phyloP scores from a whole-genome alignment of 2,113 vertebrate species.

The Colistium nudipinnis region DNA sequence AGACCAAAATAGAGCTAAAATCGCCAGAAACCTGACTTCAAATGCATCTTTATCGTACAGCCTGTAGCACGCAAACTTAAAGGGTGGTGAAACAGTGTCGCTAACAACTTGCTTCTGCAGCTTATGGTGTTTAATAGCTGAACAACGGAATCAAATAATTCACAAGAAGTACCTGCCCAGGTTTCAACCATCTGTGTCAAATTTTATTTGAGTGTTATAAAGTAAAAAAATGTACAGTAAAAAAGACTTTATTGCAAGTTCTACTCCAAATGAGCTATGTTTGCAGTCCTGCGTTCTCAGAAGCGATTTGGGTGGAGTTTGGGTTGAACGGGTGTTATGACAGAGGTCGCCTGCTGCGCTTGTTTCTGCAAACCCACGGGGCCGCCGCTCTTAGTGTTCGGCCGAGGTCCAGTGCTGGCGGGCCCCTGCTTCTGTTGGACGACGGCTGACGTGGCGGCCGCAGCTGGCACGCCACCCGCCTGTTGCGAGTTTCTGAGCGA shows the following conservation, averaged over 20 bases:
- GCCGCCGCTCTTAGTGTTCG: neutral
- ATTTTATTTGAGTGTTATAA: constrained; percentile 18
- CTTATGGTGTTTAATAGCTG: neutral
- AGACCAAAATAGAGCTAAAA: too few relatives aligned
- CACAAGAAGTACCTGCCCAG: neutral
- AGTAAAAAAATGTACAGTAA: neutral
- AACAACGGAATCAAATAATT: neutral
- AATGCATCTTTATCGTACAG: too few relatives aligned
- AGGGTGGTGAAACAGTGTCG: neutral
- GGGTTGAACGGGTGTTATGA: constrained; percentile 15
- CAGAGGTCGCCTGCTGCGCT: neutral
- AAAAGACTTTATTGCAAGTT: neutral
- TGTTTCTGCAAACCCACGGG: constrained; percentile 24
- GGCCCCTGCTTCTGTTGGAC: constrained; percentile 6
- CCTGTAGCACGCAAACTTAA: neutral
- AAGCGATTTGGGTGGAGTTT: constrained; percentile 15
- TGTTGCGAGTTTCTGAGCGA: constrained; percentile 32
- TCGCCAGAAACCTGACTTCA: too few relatives aligned
- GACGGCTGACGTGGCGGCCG: constrained; percentile 3
- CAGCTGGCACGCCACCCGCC: neutral
- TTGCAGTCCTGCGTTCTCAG: constrained; percentile 16
- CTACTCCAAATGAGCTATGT: neutral
- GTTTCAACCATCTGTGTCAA: neutral
- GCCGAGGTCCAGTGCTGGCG: constrained; percentile 11
- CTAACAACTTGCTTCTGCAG: neutral